These are phyloP conservation scores for Ptychobarbus kaznakovi DNA, from an alignment of 2,797 vertebrate species.

Conservation along the genomic window DNA sequence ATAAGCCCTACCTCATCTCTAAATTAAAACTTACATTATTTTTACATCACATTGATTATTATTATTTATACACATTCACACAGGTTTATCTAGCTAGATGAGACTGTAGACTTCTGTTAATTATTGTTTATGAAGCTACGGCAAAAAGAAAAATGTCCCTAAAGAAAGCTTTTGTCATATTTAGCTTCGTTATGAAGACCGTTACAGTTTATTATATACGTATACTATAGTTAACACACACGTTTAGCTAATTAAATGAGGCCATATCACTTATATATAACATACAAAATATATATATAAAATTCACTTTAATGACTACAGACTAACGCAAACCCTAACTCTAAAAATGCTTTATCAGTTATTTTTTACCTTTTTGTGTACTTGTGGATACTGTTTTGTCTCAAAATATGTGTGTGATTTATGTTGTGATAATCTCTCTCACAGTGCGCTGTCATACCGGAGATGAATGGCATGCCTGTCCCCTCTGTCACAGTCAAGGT, in stretches of 20 bases:
- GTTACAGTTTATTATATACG: background rate
- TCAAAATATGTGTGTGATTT: background rate
- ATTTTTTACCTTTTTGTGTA: background rate
- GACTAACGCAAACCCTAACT: background rate
- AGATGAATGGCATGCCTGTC: conserved; percentile 53
- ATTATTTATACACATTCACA: background rate
- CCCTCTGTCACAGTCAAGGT: conserved; percentile 62
- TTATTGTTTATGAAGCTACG: background rate
- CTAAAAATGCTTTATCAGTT: background rate
- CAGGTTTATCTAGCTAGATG: background rate
- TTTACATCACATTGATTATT: background rate
- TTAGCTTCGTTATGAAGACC: background rate
- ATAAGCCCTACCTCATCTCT: background rate
- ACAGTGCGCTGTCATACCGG: conserved; percentile 54
- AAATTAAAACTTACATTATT: background rate
- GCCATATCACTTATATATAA: background rate
- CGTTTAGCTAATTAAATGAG: background rate
- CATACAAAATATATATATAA: background rate
- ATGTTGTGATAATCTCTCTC: conserved; percentile 10
- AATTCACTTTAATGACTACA: background rate
- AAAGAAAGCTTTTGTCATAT: background rate
- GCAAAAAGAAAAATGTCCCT: background rate
- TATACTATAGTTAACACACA: background rate
- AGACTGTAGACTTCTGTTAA: background rate
- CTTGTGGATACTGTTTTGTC: background rate